Evolutionary conservation across 2,113 vertebrate genomes (phyloP).

Genomic region (Cinclus mexicanus): DNA sequence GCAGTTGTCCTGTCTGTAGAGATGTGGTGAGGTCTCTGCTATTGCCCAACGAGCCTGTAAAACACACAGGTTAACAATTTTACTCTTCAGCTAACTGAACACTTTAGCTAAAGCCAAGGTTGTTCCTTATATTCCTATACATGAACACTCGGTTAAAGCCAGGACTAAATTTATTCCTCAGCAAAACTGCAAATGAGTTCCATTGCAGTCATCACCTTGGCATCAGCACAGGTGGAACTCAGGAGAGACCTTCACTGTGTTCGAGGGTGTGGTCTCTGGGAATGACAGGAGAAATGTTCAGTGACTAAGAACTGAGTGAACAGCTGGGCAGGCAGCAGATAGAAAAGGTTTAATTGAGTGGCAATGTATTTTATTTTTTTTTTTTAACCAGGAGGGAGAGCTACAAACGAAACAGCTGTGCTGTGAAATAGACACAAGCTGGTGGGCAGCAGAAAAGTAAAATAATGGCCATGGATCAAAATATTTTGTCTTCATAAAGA

Average conservation of each 20-base stretch:
- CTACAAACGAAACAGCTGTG: background rate
- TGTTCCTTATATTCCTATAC: background rate
- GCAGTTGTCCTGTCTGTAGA: background rate
- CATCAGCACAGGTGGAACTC: background rate
- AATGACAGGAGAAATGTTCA: background rate
- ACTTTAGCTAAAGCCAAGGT: background rate
- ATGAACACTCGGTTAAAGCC: background rate
- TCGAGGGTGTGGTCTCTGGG: background rate
- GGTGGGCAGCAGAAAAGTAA: background rate
- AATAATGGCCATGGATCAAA: background rate
- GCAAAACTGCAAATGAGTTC: background rate
- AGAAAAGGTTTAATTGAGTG: background rate
- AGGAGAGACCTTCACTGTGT: background rate
- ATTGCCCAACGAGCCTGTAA: background rate
- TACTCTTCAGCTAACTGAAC: background rate
- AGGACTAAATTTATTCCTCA: background rate
- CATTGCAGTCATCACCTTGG: background rate
- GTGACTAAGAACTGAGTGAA: background rate
- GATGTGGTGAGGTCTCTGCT: background rate
- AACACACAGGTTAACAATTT: rapidly evolving
- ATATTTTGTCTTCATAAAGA: background rate
- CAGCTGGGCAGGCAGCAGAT: background rate
- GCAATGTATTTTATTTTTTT: background rate
- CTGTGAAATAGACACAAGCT: constrained; percentile 1
- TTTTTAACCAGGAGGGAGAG: background rate